Base-by-base conservation (phyloP, 2,888 invertebrate genomes). In the Synanthedon tipuliformis region DNA sequence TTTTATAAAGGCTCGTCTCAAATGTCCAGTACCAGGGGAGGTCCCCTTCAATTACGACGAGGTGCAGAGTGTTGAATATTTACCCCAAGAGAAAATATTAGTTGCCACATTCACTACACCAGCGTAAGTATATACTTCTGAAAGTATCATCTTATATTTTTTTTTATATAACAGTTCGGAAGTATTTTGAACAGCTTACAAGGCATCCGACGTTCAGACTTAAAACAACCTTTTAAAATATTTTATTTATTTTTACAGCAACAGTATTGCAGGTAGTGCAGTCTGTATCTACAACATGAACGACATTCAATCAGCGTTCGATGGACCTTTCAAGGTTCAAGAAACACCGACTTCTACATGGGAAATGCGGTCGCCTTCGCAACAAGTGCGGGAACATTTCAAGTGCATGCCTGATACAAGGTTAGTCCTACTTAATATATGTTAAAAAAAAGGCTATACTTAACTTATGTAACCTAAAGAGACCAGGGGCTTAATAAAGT, bases 221-320 rank as follows among this genome's bases (percentile, higher is more conserved):
- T 23, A 23, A 23, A 4, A 23, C 23, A 23, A 23, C 23, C 5
- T 23, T 23, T 23, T 1, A 23, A 23, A 23, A 23, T 23, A 23
- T 34, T 51, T 27, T 34, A 7, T 56, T 57, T 56, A 16, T 53
- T 7, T 64, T 59, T 55, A 63, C 78, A 92, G 92, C 52, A 96
- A 96, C 73, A 93, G 95, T 69, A 95, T 98, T 63, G 91, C 93
- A 4, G 97, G 97, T 11, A 96, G 97, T 41, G 97, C 97, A 0
- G 92, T 98, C 4, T 98, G 98, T 72, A 92, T 95, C 3, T 98
- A 94, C 85, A 96, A 94, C 74, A 89, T 97, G 86, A 90, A 93
- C 0, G 89, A 95, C 1, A 93, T 98, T 34, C 90, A 93, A 56
- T 87, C 89, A 1, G 93, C 95, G 0, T 97, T 97, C 69, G 90